Evolutionary conservation across 2,888 invertebrate species (phyloP).

Genomic region (Aphidius colemani): DNA sequence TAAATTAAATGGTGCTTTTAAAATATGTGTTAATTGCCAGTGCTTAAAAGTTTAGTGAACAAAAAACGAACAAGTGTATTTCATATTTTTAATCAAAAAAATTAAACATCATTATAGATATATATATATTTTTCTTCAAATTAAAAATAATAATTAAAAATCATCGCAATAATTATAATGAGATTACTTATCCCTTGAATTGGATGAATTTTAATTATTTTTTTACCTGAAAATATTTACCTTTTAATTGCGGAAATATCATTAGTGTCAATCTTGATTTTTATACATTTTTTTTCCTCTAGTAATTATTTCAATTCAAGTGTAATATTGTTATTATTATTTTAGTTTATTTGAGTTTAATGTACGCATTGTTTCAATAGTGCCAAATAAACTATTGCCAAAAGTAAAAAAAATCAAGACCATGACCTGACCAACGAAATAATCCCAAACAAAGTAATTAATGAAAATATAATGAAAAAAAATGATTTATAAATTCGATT

Average conservation of each 20-base stretch:
- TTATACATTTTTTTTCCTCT: background rate
- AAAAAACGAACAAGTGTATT: background rate
- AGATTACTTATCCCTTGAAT: too few relatives aligned
- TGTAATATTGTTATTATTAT: too few relatives aligned
- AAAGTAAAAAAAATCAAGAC: conserved; percentile 9
- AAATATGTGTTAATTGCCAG: background rate
- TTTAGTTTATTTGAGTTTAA: too few relatives aligned
- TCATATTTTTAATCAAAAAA: background rate
- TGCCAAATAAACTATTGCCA: conserved; percentile 33
- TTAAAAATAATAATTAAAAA: too few relatives aligned
- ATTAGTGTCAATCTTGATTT: background rate
- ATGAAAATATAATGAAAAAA: too few relatives aligned
- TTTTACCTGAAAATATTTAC: background rate
- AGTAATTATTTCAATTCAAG: too few relatives aligned
- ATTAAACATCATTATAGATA: too few relatives aligned
- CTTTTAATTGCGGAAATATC: background rate
- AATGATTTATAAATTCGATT: too few relatives aligned
- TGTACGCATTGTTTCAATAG: background rate
- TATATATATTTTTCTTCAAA: too few relatives aligned
- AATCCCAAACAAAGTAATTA: too few relatives aligned
- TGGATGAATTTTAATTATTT: too few relatives aligned
- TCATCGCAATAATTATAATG: too few relatives aligned
- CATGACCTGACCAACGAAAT: conserved; percentile 33
- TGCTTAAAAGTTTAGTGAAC: background rate
- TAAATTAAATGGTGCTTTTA: background rate